These are phyloP conservation scores for Drosophila parabipectinata DNA, from an alignment of 1,140 invertebrate genomes.

Conservation along the genomic window DNA sequence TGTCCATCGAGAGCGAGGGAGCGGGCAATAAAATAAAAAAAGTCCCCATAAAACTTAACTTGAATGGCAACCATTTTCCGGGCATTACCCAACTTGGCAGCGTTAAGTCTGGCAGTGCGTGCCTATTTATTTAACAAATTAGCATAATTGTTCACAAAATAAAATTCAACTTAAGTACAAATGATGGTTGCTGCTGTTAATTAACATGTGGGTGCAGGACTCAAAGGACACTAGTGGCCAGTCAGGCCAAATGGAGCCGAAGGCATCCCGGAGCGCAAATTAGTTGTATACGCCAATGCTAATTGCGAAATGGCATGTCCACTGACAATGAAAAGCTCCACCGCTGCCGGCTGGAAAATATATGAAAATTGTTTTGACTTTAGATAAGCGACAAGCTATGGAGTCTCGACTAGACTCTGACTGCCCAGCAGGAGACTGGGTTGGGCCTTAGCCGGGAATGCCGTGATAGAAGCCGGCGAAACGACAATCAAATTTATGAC, in stretches of 20 bases:
- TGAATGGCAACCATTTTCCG: constrained; percentile 72
- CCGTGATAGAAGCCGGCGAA: constrained; percentile 71
- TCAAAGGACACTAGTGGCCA: neutral
- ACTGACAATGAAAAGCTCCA: constrained; percentile 66
- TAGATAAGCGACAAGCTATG: constrained; percentile 76
- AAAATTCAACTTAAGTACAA: constrained; percentile 84
- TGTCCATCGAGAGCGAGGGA: constrained; percentile 26
- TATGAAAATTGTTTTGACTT: constrained; percentile 83
- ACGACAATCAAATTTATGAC: constrained; percentile 78
- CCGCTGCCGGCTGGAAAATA: constrained; percentile 53
- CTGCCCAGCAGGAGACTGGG: constrained; percentile 6
- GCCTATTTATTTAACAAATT: constrained; percentile 83
- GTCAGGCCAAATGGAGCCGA: constrained; percentile 11
- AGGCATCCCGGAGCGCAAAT: constrained; percentile 77
- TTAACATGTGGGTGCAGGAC: constrained; percentile 74
- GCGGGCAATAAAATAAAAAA: constrained; percentile 76
- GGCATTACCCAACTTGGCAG: constrained; percentile 30
- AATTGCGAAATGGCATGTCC: constrained; percentile 78
- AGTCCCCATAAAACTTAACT: constrained; percentile 77
- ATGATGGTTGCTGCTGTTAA: constrained; percentile 74
- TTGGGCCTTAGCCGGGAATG: constrained; percentile 18
- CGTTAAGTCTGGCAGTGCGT: constrained; percentile 34
- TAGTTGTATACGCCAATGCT: constrained; percentile 82
- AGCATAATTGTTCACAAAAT: constrained; percentile 83
- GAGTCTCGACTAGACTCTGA: constrained; percentile 19